Evolutionary conservation across 2,113 vertebrate genomes (phyloP).

Genomic region (Fregata magnificens): DNA sequence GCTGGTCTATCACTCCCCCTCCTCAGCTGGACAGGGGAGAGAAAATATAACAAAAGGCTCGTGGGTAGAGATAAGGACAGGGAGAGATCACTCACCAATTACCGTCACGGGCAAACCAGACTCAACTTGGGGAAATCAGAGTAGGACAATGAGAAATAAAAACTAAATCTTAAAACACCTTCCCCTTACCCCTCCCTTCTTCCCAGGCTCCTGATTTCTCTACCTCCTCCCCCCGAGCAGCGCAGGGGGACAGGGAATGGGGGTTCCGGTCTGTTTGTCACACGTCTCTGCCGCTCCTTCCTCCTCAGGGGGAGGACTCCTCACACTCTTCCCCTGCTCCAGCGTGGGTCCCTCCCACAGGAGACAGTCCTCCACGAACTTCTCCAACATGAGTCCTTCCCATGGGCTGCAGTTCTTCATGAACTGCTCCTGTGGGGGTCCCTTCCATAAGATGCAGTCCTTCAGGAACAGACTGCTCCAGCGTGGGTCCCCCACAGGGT

Average conservation of each 20-base stretch:
- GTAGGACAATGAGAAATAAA: not conserved
- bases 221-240: not conserved
- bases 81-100: not conserved
- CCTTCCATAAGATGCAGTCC: not conserved
- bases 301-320: not conserved
- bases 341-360: too few relatives aligned
- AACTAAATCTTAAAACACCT: not conserved
- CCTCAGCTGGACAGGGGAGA: not conserved
- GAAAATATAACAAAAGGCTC: not conserved
- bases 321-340: not conserved
- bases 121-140: not conserved
- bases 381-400: not conserved
- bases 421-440: not conserved
- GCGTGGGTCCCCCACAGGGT: fast-evolving
- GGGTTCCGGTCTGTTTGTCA: not conserved
- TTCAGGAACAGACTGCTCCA: not conserved
- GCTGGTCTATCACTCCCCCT: not conserved
- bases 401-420: not conserved
- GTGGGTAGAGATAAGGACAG: not conserved
- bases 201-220: not conserved
- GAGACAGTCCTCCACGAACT: too few relatives aligned
- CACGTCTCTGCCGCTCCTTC: not conserved
- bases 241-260: not conserved
- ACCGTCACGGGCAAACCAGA: not conserved
- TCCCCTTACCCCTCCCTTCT: not conserved